phyloP scores from a whole-genome alignment of 2,113 vertebrate species.

The Acanthochromis polyacanthus region DNA sequence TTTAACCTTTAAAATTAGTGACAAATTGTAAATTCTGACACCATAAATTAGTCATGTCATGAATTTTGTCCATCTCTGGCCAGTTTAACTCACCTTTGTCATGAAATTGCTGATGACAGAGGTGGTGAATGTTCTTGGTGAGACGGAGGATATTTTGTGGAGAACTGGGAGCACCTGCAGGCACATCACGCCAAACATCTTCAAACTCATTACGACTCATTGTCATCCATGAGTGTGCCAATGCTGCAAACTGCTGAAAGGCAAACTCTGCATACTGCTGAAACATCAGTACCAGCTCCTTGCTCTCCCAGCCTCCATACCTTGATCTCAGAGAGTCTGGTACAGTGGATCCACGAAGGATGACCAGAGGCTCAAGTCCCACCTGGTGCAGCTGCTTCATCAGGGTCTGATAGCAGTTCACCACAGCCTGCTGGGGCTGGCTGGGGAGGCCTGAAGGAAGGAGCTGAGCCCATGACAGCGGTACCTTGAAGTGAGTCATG shows the following conservation, averaged over 20 bases:
- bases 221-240: slow-evolving; percentile 88
- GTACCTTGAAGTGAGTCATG: slow-evolving; percentile 89
- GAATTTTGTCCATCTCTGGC: not conserved
- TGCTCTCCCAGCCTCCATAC: slow-evolving; percentile 57
- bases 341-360: slow-evolving; percentile 82
- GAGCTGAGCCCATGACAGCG: slow-evolving; percentile 84
- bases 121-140: slow-evolving; percentile 77
- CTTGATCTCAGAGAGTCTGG: slow-evolving; percentile 42
- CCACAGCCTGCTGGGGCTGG: slow-evolving; percentile 50
- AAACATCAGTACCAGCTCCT: slow-evolving; percentile 76
- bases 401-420: slow-evolving; percentile 86
- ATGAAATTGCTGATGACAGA: slow-evolving; percentile 76
- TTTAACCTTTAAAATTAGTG: not conserved
- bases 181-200: slow-evolving; percentile 42
- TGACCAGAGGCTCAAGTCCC: slow-evolving; percentile 81
- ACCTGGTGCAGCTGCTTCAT: slow-evolving; percentile 78
- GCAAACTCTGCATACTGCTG: slow-evolving; percentile 87
- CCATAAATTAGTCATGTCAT: not conserved
- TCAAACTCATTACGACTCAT: slow-evolving; percentile 87
- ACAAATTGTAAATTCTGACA: not conserved
- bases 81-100: slow-evolving; percentile 77
- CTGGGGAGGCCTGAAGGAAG: slow-evolving; percentile 74
- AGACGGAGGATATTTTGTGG: slow-evolving; percentile 80
- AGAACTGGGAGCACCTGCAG: not conserved
- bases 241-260: slow-evolving; percentile 84